These are phyloP conservation scores for Delia radicum DNA, from an alignment of 1,140 invertebrate species.

Conservation along the genomic window DNA sequence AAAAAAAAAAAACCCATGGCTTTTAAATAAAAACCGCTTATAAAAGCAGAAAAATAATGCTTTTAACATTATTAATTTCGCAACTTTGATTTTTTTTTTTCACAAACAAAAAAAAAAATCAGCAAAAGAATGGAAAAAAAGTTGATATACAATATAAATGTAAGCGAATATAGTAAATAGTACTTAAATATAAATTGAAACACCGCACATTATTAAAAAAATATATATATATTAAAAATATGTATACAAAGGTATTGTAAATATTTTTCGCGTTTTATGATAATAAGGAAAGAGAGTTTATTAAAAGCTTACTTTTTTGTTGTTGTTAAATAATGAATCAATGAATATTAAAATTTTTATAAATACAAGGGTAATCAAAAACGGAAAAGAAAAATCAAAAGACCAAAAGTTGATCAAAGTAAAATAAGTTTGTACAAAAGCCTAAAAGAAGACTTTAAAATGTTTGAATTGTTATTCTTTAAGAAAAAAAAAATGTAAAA, in stretches of 20 bases:
- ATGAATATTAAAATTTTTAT: conserved; percentile 5
- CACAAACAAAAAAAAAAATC: background rate
- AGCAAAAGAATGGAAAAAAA: conserved; percentile 12
- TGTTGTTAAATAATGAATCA: no score
- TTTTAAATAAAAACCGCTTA: conserved; percentile 20
- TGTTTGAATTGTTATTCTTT: background rate
- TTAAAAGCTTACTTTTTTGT: no score
- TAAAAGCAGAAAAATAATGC: conserved; percentile 19
- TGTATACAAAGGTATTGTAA: background rate
- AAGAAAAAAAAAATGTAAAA: background rate
- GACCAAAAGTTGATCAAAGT: background rate
- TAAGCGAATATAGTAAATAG: conserved; percentile 3
- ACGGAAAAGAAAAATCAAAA: background rate
- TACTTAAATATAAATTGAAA: conserved; percentile 21
- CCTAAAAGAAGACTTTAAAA: background rate
- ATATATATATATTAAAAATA: background rate
- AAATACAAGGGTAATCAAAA: background rate
- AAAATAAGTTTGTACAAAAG: background rate
- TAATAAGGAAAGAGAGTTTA: background rate
- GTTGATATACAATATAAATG: background rate
- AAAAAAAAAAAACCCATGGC: background rate
- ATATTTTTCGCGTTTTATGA: background rate
- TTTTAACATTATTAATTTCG: conserved; percentile 22
- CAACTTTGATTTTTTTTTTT: conserved; percentile 13
- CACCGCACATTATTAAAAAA: conserved; percentile 19